Percentiles rank a stretch among this genome's conserved stretches.
Evolutionary conservation across 2,113 vertebrate genomes (phyloP).

Genomic region (Crotalus helleri): DNA sequence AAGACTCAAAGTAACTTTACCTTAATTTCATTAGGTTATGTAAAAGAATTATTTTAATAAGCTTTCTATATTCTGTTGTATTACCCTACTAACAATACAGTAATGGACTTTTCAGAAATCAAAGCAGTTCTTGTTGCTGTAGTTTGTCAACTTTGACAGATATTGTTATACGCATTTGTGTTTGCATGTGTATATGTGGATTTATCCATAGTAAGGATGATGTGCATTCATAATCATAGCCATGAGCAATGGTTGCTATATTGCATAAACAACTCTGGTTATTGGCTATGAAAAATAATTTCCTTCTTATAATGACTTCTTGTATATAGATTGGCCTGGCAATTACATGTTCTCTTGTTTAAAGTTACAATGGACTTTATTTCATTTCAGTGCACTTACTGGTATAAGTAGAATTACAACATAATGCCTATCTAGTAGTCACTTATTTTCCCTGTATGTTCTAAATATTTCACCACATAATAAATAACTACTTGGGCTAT

Average conservation of each 20-base stretch:
- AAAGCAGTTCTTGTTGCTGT: background rate
- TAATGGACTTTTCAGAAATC: background rate
- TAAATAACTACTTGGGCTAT: background rate
- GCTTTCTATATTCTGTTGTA: background rate
- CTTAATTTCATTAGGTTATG: background rate
- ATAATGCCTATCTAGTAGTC: background rate
- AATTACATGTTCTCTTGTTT: background rate
- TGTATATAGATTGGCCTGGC: background rate
- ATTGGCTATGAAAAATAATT: background rate
- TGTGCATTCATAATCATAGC: background rate
- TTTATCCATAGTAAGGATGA: background rate
- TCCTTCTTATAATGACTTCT: background rate
- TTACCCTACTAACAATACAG: background rate
- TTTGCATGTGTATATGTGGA: background rate
- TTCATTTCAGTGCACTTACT: background rate
- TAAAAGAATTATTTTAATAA: background rate
- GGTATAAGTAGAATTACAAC: background rate
- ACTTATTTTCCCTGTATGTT: background rate
- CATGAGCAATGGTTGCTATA: background rate
- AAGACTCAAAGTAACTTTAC: background rate
- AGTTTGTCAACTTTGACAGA: background rate
- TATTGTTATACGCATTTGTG: background rate
- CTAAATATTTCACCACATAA: background rate
- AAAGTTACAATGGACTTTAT: background rate
- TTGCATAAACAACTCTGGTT: background rate